phyloP scores from a whole-genome alignment of 2,888 invertebrate species.

The Arenicola marina region DNA sequence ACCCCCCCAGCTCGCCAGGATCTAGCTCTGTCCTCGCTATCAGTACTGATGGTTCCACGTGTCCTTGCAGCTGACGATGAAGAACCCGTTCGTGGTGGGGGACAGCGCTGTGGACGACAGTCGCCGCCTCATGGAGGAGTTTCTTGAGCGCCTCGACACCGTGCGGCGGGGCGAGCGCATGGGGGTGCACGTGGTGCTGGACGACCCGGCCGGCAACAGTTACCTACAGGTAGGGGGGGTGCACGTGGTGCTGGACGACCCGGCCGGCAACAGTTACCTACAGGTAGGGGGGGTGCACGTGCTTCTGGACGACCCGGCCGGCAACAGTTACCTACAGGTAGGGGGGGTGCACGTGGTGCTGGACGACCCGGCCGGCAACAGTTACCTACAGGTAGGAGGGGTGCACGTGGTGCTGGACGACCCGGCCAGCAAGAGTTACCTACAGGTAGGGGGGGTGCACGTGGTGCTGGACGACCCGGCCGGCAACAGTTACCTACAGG shows the following conservation, averaged over 20 bases:
- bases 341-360: conserved; percentile 77
- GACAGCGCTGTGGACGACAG: conserved; percentile 68
- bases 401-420: conserved; percentile 88
- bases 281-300: conserved; percentile 76
- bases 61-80: conserved; percentile 66
- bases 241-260: conserved; percentile 89
- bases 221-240: conserved; percentile 79
- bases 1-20: too few relatives aligned
- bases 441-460: conserved; percentile 71
- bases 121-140: conserved; percentile 66
- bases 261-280: conserved; percentile 95
- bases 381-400: conserved; percentile 82
- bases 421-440: conserved; percentile 96
- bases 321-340: conserved; percentile 95
- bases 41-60: background rate
- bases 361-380: conserved; percentile 97
- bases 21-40: too few relatives aligned
- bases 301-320: conserved; percentile 93
- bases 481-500: conserved; percentile 94
- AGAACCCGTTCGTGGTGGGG: conserved; percentile 71
- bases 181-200: conserved; percentile 77
- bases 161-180: conserved; percentile 68
- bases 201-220: conserved; percentile 98
- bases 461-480: conserved; percentile 93
- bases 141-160: conserved; percentile 70